Evolutionary conservation across 2,113 vertebrate species (phyloP).

Genomic region (Synchiropus splendidus): DNA sequence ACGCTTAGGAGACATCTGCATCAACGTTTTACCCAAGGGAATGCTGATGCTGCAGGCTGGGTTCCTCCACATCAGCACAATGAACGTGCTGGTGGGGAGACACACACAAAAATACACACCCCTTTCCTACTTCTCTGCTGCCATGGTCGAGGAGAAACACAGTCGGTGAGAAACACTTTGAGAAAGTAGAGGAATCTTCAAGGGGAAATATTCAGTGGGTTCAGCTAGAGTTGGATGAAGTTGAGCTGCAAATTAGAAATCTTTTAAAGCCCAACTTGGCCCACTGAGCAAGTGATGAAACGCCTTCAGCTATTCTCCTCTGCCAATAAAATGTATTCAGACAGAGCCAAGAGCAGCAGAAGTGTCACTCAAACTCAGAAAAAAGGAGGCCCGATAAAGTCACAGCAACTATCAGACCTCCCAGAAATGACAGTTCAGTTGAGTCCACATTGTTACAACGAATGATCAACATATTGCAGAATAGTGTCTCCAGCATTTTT

Average conservation of each 20-base stretch:
- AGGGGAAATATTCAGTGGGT: slow-evolving; percentile 12
- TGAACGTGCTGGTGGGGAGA: slow-evolving; percentile 6
- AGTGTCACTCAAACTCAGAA: slow-evolving; percentile 5
- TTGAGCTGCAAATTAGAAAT: slow-evolving; percentile 32
- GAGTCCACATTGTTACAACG: too few species aligned
- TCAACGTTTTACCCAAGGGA: slow-evolving; percentile 47
- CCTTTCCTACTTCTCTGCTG: slow-evolving; percentile 12
- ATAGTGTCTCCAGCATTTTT: too few species aligned
- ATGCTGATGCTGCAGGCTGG: slow-evolving; percentile 52
- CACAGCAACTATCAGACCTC: too few species aligned
- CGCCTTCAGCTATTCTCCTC: slow-evolving; percentile 4
- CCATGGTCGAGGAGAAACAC: slow-evolving; percentile 9
- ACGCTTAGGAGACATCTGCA: slow-evolving; percentile 50
- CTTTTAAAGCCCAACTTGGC: slow-evolving; percentile 19
- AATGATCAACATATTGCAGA: too few species aligned
- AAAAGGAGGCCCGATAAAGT: too few species aligned
- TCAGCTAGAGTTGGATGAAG: slow-evolving; percentile 14
- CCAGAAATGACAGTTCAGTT: too few species aligned
- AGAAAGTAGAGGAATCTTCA: slow-evolving; percentile 9
- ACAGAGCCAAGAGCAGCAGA: too few species aligned
- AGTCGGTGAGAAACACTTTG: slow-evolving; percentile 24
- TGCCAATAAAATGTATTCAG: too few species aligned
- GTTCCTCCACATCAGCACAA: slow-evolving; percentile 47
- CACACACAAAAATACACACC: slow-evolving; percentile 4
- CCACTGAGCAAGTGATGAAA: slow-evolving; percentile 7